Base-by-base conservation (phyloP, 2,888 invertebrate species). In the Schrankia costaestrigalis region DNA sequence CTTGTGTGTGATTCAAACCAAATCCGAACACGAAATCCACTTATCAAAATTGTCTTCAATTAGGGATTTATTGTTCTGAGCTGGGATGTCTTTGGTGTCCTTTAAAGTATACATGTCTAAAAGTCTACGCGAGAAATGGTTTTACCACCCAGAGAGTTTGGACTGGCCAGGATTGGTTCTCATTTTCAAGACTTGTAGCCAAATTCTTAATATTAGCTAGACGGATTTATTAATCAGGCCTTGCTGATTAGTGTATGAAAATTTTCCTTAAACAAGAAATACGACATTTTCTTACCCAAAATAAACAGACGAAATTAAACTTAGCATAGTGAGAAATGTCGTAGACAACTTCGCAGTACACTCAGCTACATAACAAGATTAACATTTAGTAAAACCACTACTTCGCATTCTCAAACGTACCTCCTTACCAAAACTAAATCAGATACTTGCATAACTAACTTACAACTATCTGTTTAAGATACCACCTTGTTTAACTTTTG, bases 251-350 rank as follows among this genome's bases (percentile, higher is more conserved):
- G 45, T 50, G 32, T 56, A 56, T 35, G 26, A 45, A 40, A 47
- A 25, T 45, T 30, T 34, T 58, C 53, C 50, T 50, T 50, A 51
- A 48, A 60, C 46, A 41, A 19, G 37, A 19, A 36, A 35, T 36
- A 25, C 41, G 50, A 34, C 35, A 42, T 39, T 37, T 44, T 44
- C 38, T 43, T 46, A 46, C 60, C 60, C 63, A 63, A 61, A 58
- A 62, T 62, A 69, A 69, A 72, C 63, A 57, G 41, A 26, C 41
- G 26, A 58, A 65, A 68, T 69, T 58, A 56, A 71, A 68, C 55
- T 66, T 65, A 54, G 59, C 62, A 45, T 53, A 49, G 56, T 27
- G 30, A 44, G 35, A 47, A 42, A 29, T 22, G 31, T 41, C 14
- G 44, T 41, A 51, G 53, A 59, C 64, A 62, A 57, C 55, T 46